Evolutionary conservation across 1,140 invertebrate species (phyloP), one percentile per base, ranked within the genome.

Genomic region (Nebria ingens): DNA sequence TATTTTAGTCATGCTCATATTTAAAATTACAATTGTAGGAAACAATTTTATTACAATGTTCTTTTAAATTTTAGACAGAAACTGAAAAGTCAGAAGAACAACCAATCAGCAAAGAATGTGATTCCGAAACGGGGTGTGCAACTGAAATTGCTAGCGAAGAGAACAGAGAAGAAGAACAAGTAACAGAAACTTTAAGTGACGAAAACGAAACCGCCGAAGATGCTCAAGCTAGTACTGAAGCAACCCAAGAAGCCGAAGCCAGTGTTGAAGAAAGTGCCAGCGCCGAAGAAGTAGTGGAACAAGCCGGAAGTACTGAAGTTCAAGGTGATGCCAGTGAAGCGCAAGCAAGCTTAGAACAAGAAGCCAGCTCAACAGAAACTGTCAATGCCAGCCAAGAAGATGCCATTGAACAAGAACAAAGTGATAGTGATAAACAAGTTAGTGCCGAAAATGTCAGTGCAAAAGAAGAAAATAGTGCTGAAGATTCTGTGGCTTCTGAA

Each of bases 51-150:
- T n/a, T n/a, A n/a, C n/a, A n/a, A n/a, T n/a, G 19, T 51, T 51
- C 19, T 51, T 15, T 13, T 51, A 20, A 51, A 51, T 13, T 17
- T n/a, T 13, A 65, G 80, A 23, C 76, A 80, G 72, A 63, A 80
- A 54, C 72, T 76, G 15, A 81, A 79, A 70, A 75, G 74, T 66
- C 75, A 77, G 76, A 62, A 79, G 25, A 63, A 77, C 22, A 73
- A 75, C 71, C 77, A 79, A 61, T 63, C 78, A 19, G n/a, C n/a
- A n/a, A n/a, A n/a, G 51, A 15, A 52, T 11, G 20, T 9, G 51
- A 20, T 52, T 20, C 12, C 3, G 3, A 2, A 20, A 23, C 19
- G 12, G 51, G 25, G 25, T 12, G 68, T 1, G 70, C 68, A 1
- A 65, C 64, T 6, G 71, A 1, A 68, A 65, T 0, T 59, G 58